Evolutionary conservation across 2,888 invertebrate species (phyloP).

Genomic region (Polyploca ridens): DNA sequence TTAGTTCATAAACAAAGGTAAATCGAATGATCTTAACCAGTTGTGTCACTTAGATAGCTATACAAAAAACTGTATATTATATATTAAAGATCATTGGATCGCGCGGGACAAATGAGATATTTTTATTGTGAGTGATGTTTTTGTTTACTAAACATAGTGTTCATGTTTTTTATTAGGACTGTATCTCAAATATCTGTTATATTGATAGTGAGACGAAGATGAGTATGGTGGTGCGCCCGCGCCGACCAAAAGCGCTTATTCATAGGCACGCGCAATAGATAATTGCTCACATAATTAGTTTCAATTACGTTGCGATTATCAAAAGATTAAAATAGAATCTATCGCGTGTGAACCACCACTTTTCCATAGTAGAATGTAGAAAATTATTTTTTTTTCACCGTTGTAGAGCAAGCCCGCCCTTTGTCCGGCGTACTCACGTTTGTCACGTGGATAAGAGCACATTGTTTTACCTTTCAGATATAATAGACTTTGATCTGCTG

Average conservation of each 20-base stretch:
- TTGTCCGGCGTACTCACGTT: conserved; percentile 67
- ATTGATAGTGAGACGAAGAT: background rate
- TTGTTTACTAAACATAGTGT: background rate
- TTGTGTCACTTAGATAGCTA: too few relatives aligned
- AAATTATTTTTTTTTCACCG: conserved; percentile 57
- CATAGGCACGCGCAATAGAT: conserved; percentile 53
- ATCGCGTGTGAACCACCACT: conserved; percentile 77
- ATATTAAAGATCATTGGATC: too few relatives aligned
- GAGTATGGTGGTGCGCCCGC: conserved; percentile 20
- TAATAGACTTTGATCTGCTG: conserved; percentile 62
- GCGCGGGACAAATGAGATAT: too few relatives aligned
- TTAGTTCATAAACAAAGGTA: too few relatives aligned
- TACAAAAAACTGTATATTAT: too few relatives aligned
- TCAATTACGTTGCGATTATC: conserved; percentile 74
- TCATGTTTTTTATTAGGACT: background rate
- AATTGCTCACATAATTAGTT: conserved; percentile 68
- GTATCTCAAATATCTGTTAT: conserved; percentile 38
- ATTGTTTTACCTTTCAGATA: conserved; percentile 64
- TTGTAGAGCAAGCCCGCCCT: conserved; percentile 51
- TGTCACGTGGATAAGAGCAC: conserved; percentile 65
- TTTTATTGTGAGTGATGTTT: background rate
- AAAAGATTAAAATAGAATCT: conserved; percentile 79
- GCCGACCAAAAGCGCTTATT: conserved; percentile 36
- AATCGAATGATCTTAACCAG: too few relatives aligned
- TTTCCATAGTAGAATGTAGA: conserved; percentile 73